Conservation (phyloP, 2,797 vertebrate species). For the Danio tinwini region DNA sequence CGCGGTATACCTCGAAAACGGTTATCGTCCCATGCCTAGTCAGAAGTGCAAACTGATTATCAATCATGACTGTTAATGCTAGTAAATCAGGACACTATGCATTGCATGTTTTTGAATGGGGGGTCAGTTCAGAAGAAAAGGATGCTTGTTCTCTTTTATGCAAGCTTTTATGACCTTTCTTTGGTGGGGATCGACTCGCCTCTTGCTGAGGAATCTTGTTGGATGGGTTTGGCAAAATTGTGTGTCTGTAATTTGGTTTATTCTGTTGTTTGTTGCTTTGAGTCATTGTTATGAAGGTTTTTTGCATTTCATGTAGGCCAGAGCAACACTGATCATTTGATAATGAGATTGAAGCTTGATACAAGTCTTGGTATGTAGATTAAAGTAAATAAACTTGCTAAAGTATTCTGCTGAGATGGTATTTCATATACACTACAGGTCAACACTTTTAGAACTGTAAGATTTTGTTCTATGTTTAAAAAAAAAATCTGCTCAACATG, state of each 20-base stretch:
- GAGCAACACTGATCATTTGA: background rate
- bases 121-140: too few relatives aligned
- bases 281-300: background rate
- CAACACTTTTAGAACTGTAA: too few relatives aligned
- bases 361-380: conserved; percentile 29
- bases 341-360: conserved; percentile 35
- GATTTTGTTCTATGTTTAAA: too few relatives aligned
- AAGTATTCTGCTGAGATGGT: background rate
- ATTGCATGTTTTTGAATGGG: background rate
- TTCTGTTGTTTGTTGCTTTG: background rate
- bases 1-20: too few relatives aligned
- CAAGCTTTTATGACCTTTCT: background rate
- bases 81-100: background rate
- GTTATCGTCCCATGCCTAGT: too few relatives aligned
- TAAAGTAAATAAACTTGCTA: background rate
- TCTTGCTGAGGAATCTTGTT: background rate
- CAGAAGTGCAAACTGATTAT: background rate
- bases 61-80: background rate
- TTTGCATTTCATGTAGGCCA: background rate
- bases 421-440: too few relatives aligned
- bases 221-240: background rate
- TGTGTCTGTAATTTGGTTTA: background rate
- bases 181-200: background rate
- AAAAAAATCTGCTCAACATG: too few relatives aligned
- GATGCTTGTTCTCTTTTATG: too few relatives aligned